phyloP scores from a whole-genome alignment of 2,797 vertebrate genomes.

The Lepilemur septentrionalis region DNA sequence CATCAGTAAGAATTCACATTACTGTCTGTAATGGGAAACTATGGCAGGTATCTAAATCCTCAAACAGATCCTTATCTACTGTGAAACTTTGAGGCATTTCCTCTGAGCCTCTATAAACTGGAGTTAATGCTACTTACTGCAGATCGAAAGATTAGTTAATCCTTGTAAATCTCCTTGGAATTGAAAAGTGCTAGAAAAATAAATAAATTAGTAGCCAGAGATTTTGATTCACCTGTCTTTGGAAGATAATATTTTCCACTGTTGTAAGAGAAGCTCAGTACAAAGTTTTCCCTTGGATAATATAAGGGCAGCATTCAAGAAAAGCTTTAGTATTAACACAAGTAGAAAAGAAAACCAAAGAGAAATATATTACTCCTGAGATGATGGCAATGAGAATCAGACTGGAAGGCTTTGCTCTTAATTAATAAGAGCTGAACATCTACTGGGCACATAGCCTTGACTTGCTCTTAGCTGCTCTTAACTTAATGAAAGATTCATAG shows the following conservation, averaged over 20 bases:
- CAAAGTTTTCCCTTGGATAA: background rate
- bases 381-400: background rate
- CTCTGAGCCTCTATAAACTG: conserved; percentile 48
- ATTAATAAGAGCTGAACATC: conserved; percentile 67
- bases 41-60: background rate
- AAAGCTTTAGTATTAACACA: conserved; percentile 33
- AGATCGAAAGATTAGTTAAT: conserved; percentile 63
- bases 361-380: conserved; percentile 36
- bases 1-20: background rate
- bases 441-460: conserved; percentile 42
- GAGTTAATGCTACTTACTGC: conserved; percentile 51
- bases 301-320: conserved; percentile 19
- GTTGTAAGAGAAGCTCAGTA: background rate
- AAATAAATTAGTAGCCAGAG: conserved; percentile 35
- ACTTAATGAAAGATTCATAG: conserved; percentile 70
- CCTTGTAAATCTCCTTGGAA: conserved; percentile 65
- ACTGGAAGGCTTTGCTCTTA: conserved; percentile 34
- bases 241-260: conserved; percentile 42
- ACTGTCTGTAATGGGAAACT: background rate
- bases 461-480: conserved; percentile 57
- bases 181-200: conserved; percentile 49
- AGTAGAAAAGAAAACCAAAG: conserved; percentile 47
- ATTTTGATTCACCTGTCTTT: conserved; percentile 35
- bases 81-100: background rate
- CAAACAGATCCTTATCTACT: background rate